phyloP scores from a whole-genome alignment of 2,797 vertebrate genomes.

The Graptemys geographica region DNA sequence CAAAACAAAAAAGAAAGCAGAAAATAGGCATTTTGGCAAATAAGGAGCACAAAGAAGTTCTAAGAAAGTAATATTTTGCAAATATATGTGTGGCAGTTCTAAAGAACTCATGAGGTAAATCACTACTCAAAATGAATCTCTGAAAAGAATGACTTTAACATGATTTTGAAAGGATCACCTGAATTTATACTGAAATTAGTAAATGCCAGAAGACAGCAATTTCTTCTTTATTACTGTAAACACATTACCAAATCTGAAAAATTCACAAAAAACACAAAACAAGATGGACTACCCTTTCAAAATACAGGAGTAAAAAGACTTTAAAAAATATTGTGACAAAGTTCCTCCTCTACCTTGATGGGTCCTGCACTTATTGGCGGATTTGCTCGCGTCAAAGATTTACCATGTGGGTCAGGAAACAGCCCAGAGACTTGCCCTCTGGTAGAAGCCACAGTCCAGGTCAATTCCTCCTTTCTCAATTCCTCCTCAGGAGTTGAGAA shows the following conservation, averaged over 20 bases:
- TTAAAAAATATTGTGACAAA: background rate
- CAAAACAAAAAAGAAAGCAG: background rate
- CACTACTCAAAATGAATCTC: background rate
- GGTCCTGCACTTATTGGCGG: too few species aligned
- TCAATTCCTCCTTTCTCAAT: too few species aligned
- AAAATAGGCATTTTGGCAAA: background rate
- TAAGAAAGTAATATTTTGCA: background rate
- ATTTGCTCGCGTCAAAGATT: too few species aligned
- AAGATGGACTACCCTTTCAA: background rate
- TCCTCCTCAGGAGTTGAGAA: too few species aligned
- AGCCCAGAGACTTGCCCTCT: too few species aligned
- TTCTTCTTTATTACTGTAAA: background rate
- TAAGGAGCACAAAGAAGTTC: background rate
- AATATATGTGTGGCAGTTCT: background rate
- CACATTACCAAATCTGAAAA: background rate
- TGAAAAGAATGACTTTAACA: background rate
- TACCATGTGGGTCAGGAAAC: too few species aligned
- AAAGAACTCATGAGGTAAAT: background rate
- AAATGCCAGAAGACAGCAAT: background rate
- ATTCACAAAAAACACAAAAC: background rate
- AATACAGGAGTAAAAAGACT: background rate
- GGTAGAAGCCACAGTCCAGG: too few species aligned
- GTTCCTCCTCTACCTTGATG: too few species aligned
- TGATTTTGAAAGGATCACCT: background rate
- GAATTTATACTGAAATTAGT: background rate